These are phyloP conservation scores for Blastomussa wellsi DNA, from an alignment of 92 coral and sea anemone genomes.

Conservation along the genomic window DNA sequence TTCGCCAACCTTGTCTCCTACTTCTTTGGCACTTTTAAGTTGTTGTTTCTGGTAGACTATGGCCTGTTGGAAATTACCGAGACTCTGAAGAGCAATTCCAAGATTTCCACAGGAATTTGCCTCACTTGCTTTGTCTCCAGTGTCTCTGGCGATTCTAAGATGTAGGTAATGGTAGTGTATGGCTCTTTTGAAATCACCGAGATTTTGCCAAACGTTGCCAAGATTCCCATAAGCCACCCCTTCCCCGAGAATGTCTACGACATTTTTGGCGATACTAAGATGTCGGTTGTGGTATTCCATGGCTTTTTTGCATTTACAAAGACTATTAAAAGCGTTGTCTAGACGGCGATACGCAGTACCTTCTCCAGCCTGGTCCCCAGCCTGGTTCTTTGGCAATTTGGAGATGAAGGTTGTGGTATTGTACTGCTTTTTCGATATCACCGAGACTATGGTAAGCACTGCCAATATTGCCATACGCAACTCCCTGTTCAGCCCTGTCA, in stretches of 20 bases:
- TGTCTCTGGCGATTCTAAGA: slow-evolving; percentile 1
- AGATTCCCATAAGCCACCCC: background rate
- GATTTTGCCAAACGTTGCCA: background rate
- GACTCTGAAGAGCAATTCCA: slow-evolving; percentile 18
- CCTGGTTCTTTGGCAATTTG: background rate
- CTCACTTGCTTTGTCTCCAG: slow-evolving; percentile 19
- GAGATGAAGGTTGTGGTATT: background rate
- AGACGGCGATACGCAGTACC: background rate
- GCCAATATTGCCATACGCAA: background rate
- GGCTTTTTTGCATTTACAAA: background rate
- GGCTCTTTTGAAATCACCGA: slow-evolving; percentile 7
- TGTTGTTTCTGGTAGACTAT: background rate
- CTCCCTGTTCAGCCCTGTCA: background rate
- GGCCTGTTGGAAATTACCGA: slow-evolving; percentile 11
- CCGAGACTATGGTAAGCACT: background rate
- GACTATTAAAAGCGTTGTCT: background rate
- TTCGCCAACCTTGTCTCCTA: slow-evolving; percentile 5
- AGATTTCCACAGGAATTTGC: slow-evolving; percentile 10
- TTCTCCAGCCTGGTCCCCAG: background rate
- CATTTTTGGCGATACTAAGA: background rate
- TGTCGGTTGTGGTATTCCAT: background rate
- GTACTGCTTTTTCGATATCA: background rate
- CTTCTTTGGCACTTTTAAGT: slow-evolving; percentile 15
- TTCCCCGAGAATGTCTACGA: background rate
- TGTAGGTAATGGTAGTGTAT: background rate